These are phyloP conservation scores for Notocelia uddmanniana DNA, from an alignment of 2,888 invertebrate genomes.

Conservation along the genomic window DNA sequence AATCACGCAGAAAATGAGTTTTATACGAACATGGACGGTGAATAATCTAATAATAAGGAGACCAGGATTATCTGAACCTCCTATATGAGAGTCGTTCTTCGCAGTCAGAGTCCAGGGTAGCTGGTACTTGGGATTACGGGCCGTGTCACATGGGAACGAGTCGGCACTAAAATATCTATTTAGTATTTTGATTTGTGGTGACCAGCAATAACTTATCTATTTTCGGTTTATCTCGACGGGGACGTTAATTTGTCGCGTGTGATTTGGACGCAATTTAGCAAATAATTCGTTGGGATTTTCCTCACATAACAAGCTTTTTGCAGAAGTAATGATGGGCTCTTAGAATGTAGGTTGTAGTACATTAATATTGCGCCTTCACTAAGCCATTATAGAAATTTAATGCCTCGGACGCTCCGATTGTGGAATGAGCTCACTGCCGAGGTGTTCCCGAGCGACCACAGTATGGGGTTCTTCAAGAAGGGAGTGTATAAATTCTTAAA, in stretches of 20 bases:
- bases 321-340: not conserved
- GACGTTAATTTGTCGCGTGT: conserved; percentile 8
- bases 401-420: too few species aligned
- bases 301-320: not conserved
- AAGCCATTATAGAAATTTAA: too few species aligned
- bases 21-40: conserved; percentile 9
- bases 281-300: conserved; percentile 3
- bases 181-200: conserved; percentile 33
- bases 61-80: not conserved
- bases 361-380: not conserved
- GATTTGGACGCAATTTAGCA: conserved; percentile 18
- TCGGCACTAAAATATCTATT: conserved; percentile 9
- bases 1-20: conserved; percentile 43
- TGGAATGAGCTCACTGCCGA: too few species aligned
- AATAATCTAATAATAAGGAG: conserved; percentile 31
- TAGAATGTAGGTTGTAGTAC: not conserved
- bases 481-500: too few species aligned
- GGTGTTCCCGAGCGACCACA: too few species aligned
- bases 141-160: conserved; percentile 16
- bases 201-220: conserved; percentile 24
- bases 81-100: too few species aligned
- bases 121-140: not conserved
- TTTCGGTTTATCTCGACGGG: not conserved
- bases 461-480: too few species aligned
- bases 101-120: not conserved